Base-by-base conservation (phyloP, 1,140 invertebrate genomes). In the Lucilia sericata region DNA sequence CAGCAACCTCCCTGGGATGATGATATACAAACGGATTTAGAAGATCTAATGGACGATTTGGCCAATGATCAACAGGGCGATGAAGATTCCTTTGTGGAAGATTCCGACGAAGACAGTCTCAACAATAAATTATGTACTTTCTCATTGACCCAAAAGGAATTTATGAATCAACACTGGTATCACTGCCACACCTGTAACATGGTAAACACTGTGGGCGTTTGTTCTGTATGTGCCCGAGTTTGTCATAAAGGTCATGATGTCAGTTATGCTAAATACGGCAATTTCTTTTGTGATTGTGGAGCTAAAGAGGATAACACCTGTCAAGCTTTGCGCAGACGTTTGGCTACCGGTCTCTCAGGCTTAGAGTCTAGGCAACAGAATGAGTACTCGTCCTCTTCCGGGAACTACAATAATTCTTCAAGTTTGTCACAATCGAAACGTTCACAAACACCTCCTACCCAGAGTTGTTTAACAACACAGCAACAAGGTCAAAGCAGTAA, bases 261-360 rank as follows among this genome's bases (percentile, higher is more conserved):
- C 0, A 98, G 98, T 0, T 99, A 99, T 91, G 97, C 98, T 21
- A 99, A 99, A 91, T 98, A 97, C 91, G 98, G 98, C 4, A 99
- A 98, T 86, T 99, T 99, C 92, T 99, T 99, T 92, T 99, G 98
- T 91, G 98, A 99, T 91, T 99, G 98, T 92, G 98, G 98, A 5
- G 98, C 97, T 9, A 98, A 98, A 91, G 97, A 98, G 85, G 97
- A 98, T 89, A 94, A 94, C 2, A 94, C 94, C 13, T 93, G 92
- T 86, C 88, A 90, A 74, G 91, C 90, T 0, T 36, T 91, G 0
- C 88, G 87, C 74, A 85, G 89, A 1, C 87, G 89, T 55, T 49
- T 88, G n/a, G 65, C 82, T 12, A 47, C 21, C 19, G 75, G 83
- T 65, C 25, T 42, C 10, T 76, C 80, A 19, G 49, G 80, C 21